phyloP scores from a whole-genome alignment of 2,888 invertebrate species.

The Leptinotarsa juncta region DNA sequence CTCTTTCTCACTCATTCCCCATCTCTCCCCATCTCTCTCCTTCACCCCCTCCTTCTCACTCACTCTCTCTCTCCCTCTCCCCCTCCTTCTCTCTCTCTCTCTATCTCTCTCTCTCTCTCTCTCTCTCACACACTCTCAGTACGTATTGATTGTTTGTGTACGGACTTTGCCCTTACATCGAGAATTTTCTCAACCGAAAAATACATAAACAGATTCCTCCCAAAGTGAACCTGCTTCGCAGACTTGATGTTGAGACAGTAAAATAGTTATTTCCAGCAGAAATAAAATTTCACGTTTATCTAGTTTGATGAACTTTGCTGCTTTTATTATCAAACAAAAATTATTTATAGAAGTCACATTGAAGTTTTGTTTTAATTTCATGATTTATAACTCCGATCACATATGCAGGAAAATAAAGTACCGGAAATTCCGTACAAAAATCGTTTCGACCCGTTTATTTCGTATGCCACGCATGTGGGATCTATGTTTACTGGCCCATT shows the following conservation, averaged over 20 bases:
- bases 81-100: too few relatives aligned
- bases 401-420: slow-evolving; percentile 12
- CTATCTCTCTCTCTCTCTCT: too few relatives aligned
- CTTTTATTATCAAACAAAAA: background rate
- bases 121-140: too few relatives aligned
- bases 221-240: background rate
- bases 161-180: too few relatives aligned
- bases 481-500: background rate
- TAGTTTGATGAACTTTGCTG: slow-evolving; percentile 15
- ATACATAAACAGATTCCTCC: background rate
- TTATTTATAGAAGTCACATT: slow-evolving; percentile 11
- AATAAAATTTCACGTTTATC: background rate
- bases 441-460: slow-evolving; percentile 1
- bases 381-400: slow-evolving; percentile 4
- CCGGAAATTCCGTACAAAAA: slow-evolving; percentile 8
- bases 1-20: too few relatives aligned
- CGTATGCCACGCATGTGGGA: background rate
- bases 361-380: background rate
- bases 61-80: too few relatives aligned
- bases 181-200: background rate
- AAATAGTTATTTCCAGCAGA: background rate
- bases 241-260: background rate
- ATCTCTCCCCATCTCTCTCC: too few relatives aligned
- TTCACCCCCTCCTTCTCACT: too few relatives aligned
- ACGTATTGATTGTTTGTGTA: too few relatives aligned